A percentile compares a stretch with the other conserved stretches of the same genome.
phyloP scores from a whole-genome alignment of 23 tunicate species.

The Halocynthia aurantium region DNA sequence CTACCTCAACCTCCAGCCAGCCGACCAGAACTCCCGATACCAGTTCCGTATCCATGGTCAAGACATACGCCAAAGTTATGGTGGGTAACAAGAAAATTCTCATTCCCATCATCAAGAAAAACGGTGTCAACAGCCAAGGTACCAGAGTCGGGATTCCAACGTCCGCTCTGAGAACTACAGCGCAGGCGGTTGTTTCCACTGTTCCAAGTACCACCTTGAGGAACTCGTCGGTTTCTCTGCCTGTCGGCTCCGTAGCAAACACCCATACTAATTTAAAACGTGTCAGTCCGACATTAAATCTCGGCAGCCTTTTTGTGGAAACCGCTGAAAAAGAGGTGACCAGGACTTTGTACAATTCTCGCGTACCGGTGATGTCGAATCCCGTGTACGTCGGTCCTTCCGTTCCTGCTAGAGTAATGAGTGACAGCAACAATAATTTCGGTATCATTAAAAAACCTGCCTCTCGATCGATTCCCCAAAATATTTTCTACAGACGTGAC shows the following conservation, averaged over 20 bases:
- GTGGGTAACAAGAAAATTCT: slow-evolving; percentile 11
- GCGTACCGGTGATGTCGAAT: slow-evolving; percentile 28
- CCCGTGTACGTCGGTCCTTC: no score
- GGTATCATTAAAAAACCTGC: not conserved
- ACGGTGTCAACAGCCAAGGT: not conserved
- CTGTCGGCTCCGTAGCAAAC: not conserved
- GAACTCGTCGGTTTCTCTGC: not conserved
- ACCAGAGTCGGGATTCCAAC: not conserved
- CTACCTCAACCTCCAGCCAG: not conserved
- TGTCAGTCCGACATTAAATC: slow-evolving; percentile 9
- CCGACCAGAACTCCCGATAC: not conserved
- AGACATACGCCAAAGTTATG: slow-evolving; percentile 5
- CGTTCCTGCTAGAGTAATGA: not conserved
- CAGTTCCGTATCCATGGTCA: not conserved
- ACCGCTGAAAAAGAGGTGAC: slow-evolving; percentile 56
- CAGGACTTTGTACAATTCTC: slow-evolving; percentile 28
- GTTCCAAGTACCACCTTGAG: not conserved
- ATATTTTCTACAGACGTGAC: not conserved
- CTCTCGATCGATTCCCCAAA: not conserved
- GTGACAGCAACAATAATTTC: slow-evolving; percentile 13
- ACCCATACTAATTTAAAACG: not conserved
- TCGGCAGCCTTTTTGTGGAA: slow-evolving; percentile 67
- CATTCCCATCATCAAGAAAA: not conserved
- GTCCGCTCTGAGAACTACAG: not conserved
- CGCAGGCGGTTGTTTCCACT: not conserved